These are phyloP conservation scores for Thamnophis elegans DNA, from an alignment of 2,797 vertebrate genomes.

Conservation along the genomic window DNA sequence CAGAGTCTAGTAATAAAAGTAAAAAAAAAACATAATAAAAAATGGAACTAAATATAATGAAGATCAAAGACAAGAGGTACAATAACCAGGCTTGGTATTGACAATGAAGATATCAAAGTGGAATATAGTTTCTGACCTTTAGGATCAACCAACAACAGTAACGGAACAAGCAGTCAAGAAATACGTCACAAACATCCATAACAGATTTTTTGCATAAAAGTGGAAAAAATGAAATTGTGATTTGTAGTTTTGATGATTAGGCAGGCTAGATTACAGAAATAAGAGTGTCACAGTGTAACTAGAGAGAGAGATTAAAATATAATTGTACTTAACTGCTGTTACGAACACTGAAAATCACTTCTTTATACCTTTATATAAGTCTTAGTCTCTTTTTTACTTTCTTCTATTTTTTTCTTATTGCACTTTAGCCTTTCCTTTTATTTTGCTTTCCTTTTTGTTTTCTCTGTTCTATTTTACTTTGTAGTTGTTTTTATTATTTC, in stretches of 20 bases:
- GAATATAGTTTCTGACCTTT: background rate
- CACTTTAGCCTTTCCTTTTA: background rate
- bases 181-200: background rate
- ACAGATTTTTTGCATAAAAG: no score
- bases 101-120: background rate
- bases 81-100: background rate
- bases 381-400: background rate
- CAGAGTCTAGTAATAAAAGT: background rate
- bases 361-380: background rate
- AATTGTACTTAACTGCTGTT: background rate
- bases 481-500: background rate
- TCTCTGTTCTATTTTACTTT: background rate
- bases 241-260: background rate
- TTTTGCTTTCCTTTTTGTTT: background rate
- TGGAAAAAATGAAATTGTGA: background rate
- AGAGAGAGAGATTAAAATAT: background rate
- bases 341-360: background rate
- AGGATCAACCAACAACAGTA: background rate
- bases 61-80: background rate
- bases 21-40: background rate
- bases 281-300: background rate
- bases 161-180: background rate
- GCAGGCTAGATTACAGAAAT: background rate
- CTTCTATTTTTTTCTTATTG: background rate
- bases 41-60: background rate